These are phyloP conservation scores for Penaeus monodon DNA, from an alignment of 2,888 invertebrate species.

Conservation along the genomic window DNA sequence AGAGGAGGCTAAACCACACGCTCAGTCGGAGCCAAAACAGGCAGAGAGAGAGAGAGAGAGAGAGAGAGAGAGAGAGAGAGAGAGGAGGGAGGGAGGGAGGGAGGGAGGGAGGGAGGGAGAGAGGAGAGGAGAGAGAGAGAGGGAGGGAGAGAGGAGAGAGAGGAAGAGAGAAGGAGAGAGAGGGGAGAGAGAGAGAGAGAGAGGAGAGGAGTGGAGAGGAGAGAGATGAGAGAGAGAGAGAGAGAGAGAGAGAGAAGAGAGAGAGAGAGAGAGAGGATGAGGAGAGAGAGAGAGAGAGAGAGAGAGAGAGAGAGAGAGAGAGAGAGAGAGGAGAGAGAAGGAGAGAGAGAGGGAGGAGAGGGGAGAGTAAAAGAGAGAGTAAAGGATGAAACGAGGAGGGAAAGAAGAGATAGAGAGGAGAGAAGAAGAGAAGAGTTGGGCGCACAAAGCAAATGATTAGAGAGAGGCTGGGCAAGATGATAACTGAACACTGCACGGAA, in stretches of 20 bases:
- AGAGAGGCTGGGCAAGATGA: neutral
- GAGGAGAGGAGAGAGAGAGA: neutral
- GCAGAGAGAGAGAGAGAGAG: too few relatives aligned
- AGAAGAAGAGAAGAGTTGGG: neutral
- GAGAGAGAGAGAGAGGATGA: neutral
- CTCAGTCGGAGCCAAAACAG: too few relatives aligned
- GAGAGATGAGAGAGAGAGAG: too few relatives aligned
- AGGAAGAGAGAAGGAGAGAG: neutral
- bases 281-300: too few relatives aligned
- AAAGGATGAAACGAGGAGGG: too few relatives aligned
- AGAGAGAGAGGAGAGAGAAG: neutral
- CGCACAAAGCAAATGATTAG: too few relatives aligned
- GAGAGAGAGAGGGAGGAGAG: neutral
- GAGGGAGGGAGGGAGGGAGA: neutral
- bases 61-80: neutral
- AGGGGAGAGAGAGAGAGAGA: neutral
- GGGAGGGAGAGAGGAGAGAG: neutral
- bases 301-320: conserved; percentile 11
- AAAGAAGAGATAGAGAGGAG: neutral
- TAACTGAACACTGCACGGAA: neutral
- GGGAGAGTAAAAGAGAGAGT: neutral
- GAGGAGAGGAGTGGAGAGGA: too few relatives aligned
- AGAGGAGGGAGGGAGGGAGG: neutral
- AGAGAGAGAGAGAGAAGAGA: neutral
- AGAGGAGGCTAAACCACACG: neutral